Conservation (phyloP, 2,113 vertebrate species). For the Pungitius pungitius region DNA sequence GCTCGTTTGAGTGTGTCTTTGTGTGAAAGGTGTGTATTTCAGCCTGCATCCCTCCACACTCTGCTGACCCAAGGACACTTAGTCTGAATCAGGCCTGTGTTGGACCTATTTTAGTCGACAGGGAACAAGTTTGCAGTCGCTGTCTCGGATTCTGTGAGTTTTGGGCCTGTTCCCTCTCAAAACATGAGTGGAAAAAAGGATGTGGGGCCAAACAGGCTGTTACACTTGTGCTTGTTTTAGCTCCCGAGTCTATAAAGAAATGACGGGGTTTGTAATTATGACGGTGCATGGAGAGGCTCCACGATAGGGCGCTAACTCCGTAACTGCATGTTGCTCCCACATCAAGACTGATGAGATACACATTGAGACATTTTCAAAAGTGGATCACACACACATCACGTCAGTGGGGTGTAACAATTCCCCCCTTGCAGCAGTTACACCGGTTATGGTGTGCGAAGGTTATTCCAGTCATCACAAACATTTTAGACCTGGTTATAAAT, state of each 20-base stretch:
- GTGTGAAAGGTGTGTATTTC: conserved; percentile 39
- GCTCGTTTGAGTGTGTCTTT: conserved; percentile 8
- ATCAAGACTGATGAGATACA: conserved; percentile 40
- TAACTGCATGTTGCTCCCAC: conserved; percentile 56
- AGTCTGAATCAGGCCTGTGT: conserved; percentile 62
- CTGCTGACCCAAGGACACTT: conserved; percentile 53
- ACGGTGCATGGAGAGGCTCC: conserved; percentile 59
- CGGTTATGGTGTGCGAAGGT: background rate
- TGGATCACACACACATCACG: conserved; percentile 35
- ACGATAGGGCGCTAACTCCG: conserved; percentile 63
- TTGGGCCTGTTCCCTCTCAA: conserved; percentile 73
- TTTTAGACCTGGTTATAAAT: background rate
- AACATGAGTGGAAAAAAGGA: conserved; percentile 71
- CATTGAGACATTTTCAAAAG: conserved; percentile 25
- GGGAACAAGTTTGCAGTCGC: conserved; percentile 71
- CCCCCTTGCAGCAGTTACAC: background rate
- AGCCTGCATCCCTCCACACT: conserved; percentile 22
- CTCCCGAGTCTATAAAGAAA: conserved; percentile 75
- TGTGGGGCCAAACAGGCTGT: conserved; percentile 72
- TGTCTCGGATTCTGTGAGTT: conserved; percentile 76
- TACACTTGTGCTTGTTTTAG: conserved; percentile 80
- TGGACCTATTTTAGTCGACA: conserved; percentile 75
- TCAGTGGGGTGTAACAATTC: conserved; percentile 13
- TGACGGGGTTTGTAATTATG: conserved; percentile 75
- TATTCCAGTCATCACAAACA: background rate